Evolutionary conservation across 1,140 invertebrate genomes (phyloP).

Genomic region (Nasonia longicornis): DNA sequence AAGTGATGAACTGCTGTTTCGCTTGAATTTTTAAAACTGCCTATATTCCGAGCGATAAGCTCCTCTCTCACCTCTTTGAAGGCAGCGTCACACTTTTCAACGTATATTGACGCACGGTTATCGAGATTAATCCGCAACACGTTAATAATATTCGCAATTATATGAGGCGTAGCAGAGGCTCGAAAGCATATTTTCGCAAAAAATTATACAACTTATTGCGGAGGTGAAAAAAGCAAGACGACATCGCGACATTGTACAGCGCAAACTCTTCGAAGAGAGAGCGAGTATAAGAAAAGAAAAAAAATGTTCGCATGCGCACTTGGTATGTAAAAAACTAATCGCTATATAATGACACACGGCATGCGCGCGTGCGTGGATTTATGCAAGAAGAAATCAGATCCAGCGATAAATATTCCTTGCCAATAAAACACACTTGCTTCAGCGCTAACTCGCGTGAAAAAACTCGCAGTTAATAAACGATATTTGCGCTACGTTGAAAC

Average conservation of each 20-base stretch:
- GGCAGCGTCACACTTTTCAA: too few species aligned
- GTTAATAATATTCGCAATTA: background rate
- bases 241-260: background rate
- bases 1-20: background rate
- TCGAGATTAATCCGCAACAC: too few species aligned
- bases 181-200: background rate
- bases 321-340: background rate
- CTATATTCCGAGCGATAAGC: too few species aligned
- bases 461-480: background rate
- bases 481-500: background rate
- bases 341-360: background rate
- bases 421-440: background rate
- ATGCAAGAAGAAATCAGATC: slow-evolving; percentile 12
- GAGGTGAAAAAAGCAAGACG: background rate
- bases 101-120: too few species aligned
- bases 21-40: background rate
- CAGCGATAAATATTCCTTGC: background rate
- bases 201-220: background rate
- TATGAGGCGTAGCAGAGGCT: too few species aligned
- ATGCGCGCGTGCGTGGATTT: background rate
- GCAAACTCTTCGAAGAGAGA: background rate
- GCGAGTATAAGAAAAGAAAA: too few species aligned
- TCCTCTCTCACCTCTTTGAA: too few species aligned
- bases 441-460: background rate
- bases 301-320: background rate